Conservation (phyloP, 1,140 invertebrate genomes). For the Oedothorax gibbosus region DNA sequence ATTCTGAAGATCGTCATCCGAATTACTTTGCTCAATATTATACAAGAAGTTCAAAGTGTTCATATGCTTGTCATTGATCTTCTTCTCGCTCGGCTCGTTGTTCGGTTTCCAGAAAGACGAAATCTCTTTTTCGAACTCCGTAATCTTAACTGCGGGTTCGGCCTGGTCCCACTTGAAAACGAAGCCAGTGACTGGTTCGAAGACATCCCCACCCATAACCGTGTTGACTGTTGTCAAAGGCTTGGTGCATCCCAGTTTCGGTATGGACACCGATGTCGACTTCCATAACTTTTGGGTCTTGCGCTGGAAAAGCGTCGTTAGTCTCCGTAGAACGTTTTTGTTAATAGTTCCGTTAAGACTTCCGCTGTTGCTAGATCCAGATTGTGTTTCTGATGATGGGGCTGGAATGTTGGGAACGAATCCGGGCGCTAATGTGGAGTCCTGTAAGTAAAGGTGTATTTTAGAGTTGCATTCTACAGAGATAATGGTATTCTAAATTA, state of each 20-base stretch:
- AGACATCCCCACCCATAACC: conserved; percentile 13
- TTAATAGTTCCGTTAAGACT: conserved; percentile 12
- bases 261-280: neutral
- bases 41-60: conserved; percentile 49
- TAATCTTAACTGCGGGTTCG: conserved; percentile 33
- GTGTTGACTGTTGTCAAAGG: neutral
- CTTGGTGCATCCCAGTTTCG: neutral
- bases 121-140: conserved; percentile 49
- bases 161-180: conserved; percentile 56
- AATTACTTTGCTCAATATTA: conserved; percentile 9
- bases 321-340: neutral
- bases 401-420: conserved; percentile 19
- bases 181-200: conserved; percentile 57
- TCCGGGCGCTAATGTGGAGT: conserved; percentile 2
- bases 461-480: too few relatives aligned
- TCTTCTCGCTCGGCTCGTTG: conserved; percentile 36
- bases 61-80: conserved; percentile 42
- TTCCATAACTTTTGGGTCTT: conserved; percentile 16
- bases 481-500: too few relatives aligned
- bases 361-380: neutral
- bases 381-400: neutral
- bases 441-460: neutral
- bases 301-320: conserved; percentile 5
- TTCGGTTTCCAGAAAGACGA: conserved; percentile 42
- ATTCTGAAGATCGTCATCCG: neutral